Evolutionary conservation across 2,888 invertebrate species (phyloP), one percentile per base, ranked within the genome.

Genomic region (Platycheirus albimanus): DNA sequence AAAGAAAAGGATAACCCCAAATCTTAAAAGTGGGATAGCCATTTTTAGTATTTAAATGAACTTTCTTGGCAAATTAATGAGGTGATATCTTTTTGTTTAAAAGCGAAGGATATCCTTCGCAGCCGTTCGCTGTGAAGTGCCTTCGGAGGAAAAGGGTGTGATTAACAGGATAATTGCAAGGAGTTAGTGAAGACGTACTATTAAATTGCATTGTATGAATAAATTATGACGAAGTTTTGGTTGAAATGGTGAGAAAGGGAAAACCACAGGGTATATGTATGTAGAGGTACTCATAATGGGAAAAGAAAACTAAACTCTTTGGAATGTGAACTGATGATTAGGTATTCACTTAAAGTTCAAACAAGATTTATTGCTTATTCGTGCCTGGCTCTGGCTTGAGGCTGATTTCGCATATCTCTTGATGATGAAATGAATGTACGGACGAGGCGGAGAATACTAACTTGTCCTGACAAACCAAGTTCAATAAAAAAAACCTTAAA

Each of bases 41-140:
- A 76, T 70, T 76, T 81, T 81, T 41, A 71, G 70, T 52, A 78
- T 83, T 78, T 69, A 83, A 83, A 83, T 83, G 72, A 83, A 83
- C 78, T 83, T 83, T 78, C 78, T 56, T 69, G 72, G 67, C 84
- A 86, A 86, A 86, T 87, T 86, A 87, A 87, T 87, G 87, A 87
- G 86, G 87, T 87, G 87, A 87, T 87, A 87, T 86, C 86, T 86
- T 86, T 86, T 86, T 85, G 78, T 87, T 85, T 85, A 81, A 36
- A 86, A 83, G 63, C 15, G 47, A 52, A 52, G 61, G 64, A 70
- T 76, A 64, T 58, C 45, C 54, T 54, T n/a, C 36, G 36, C 36
- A 11, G 11, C 13, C n/a, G n/a, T 13, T 3, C 20, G 8, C 20
- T 1, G 11, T 30, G 38, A 13, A 47, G 49, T 20, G 20, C 4